Conservation (phyloP, 2,113 vertebrate species). For the Tetrao urogallus region DNA sequence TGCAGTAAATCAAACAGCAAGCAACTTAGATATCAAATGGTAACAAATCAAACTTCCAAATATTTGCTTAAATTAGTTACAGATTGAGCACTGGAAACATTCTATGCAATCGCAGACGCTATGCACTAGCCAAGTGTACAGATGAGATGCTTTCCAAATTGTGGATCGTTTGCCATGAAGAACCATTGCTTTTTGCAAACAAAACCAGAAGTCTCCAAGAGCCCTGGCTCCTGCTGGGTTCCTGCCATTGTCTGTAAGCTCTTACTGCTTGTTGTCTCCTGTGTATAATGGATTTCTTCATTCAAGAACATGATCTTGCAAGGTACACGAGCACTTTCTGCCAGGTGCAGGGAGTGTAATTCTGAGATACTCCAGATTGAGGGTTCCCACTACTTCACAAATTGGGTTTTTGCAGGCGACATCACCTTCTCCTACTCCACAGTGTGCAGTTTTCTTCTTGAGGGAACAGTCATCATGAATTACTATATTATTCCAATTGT, state of each 20-base stretch:
- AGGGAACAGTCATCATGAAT: background rate
- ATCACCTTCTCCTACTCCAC: background rate
- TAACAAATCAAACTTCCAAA: constrained; percentile 1
- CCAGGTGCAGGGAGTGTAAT: background rate
- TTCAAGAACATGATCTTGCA: background rate
- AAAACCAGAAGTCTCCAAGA: background rate
- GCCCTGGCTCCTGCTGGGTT: constrained; percentile 8
- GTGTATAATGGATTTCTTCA: background rate
- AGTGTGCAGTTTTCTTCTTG: background rate
- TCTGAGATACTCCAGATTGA: background rate
- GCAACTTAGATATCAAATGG: constrained; percentile 81
- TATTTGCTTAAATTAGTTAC: background rate
- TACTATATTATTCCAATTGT: background rate
- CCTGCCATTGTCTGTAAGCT: background rate
- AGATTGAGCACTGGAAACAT: background rate
- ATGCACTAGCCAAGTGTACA: background rate
- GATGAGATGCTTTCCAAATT: background rate
- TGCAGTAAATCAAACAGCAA: constrained; percentile 38
- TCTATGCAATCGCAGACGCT: constrained; percentile 42
- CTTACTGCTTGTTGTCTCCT: background rate
- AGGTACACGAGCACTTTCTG: background rate
- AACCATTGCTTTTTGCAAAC: constrained; percentile 4
- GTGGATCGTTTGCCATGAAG: background rate
- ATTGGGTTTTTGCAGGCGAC: background rate
- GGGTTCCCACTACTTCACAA: background rate